phyloP scores from a whole-genome alignment of 2,888 invertebrate genomes.

The Phytoseiulus persimilis region DNA sequence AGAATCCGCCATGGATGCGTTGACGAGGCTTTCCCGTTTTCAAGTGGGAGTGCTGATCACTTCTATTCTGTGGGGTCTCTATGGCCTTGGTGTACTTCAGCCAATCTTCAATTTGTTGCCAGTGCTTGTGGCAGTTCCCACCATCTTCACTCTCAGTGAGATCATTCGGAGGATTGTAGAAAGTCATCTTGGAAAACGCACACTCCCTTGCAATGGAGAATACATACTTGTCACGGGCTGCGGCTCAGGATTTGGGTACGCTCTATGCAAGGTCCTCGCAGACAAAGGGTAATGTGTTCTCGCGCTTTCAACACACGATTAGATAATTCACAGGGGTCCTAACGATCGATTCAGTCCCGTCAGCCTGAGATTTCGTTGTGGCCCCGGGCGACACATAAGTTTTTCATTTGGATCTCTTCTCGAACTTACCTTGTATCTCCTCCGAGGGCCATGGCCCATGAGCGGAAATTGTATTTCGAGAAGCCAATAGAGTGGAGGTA shows the following conservation, averaged over 20 bases:
- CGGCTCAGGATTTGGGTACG: neutral
- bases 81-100: neutral
- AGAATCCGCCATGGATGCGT: neutral
- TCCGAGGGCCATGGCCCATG: too few species aligned
- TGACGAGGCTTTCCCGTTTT: neutral
- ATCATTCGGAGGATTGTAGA: neutral
- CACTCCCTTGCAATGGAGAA: neutral
- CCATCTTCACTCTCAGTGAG: neutral
- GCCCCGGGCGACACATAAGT: too few species aligned
- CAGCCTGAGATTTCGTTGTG: neutral
- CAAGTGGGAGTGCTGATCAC: neutral
- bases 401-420: too few species aligned
- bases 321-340: too few species aligned
- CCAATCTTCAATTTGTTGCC: neutral
- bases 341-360: neutral
- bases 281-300: constrained; percentile 21
- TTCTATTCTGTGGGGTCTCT: neutral
- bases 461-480: too few species aligned
- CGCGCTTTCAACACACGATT: too few species aligned
- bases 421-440: too few species aligned
- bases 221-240: neutral
- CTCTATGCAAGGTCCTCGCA: neutral
- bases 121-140: neutral
- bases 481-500: too few species aligned
- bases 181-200: neutral